Base-by-base conservation (phyloP, 2,797 vertebrate species). In the Okamejei kenojei region DNA sequence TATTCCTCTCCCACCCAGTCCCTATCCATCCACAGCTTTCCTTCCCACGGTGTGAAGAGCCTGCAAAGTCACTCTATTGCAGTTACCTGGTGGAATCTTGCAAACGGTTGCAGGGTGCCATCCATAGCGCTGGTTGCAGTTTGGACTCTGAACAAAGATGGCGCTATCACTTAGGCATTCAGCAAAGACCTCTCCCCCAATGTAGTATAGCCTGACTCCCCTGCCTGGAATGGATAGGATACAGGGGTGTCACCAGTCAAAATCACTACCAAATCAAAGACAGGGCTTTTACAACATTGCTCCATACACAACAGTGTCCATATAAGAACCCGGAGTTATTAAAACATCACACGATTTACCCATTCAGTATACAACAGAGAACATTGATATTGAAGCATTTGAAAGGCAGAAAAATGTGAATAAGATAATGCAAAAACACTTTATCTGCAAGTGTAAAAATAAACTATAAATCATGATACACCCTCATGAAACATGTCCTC, bases 91-190 rank as follows among this genome's bases (percentile, higher is more conserved):
- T 6, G 99, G 98, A 94, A 99, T 99, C 97, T 99, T 99, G 96
- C 99, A 99, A 93, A 99, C 99, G 0, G 99, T 99, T 94, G 99
- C 98, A 0, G 99, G 98, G 95, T 99, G 98, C 99, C 99, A 99
- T 76, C 98, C 98, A 0, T 99, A 99, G 94, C 98, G 98, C 94
- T 99, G 99, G 97, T 99, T 99, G 95, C 99, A 99, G 96, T 99
- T 99, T 13, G 99, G 99, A 94, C 98, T 99, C 96, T 99, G 99
- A 94, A 99, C 98, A 93, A 99, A 99, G 95, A 99, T 99, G 95
- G 99, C 98, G 6, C 98, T 99, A 97, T 99, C 99, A 3, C 99
- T 99, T 94, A 99, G 98, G 96, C 99, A 99, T 96, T 99, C 99
- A 0, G 98, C 99, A 95, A 99, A 99, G 95, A 99, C 99, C 95